Conservation (phyloP, 2,113 vertebrate genomes). For the Edolisoma coerulescens region DNA sequence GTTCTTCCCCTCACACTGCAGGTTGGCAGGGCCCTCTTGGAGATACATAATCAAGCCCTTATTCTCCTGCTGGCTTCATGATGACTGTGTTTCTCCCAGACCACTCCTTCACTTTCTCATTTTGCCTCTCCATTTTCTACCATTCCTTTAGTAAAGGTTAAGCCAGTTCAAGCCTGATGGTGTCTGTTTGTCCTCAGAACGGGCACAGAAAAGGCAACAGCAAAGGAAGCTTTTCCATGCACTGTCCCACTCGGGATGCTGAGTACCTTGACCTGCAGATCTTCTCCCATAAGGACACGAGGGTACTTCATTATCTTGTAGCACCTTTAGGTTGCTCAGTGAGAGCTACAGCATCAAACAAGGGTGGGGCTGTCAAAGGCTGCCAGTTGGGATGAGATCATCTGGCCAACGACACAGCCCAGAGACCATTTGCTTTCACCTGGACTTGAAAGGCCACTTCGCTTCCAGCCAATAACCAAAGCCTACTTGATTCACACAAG, state of each 20-base stretch:
- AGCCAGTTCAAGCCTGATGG: background rate
- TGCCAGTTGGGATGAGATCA: conserved; percentile 28
- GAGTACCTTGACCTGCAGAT: background rate
- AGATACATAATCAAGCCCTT: conserved; percentile 9
- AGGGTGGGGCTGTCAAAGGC: conserved; percentile 2
- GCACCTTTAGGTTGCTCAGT: background rate
- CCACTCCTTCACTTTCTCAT: background rate
- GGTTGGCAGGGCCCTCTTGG: background rate
- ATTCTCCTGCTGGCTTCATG: background rate
- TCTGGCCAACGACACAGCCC: background rate
- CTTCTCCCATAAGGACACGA: background rate
- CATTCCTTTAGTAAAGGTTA: background rate
- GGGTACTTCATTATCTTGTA: background rate
- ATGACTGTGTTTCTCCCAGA: background rate
- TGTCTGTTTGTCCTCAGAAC: background rate
- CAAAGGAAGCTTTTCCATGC: background rate
- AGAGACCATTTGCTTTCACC: conserved; percentile 19
- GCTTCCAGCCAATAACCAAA: background rate
- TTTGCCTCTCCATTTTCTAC: background rate
- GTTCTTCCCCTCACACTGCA: background rate
- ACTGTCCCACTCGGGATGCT: background rate
- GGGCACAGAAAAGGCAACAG: background rate
- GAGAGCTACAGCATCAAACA: background rate
- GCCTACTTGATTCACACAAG: background rate
- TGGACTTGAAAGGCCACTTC: background rate